phyloP scores from a whole-genome alignment of 2,797 vertebrate species.

The Myiotriccus ornatus region DNA sequence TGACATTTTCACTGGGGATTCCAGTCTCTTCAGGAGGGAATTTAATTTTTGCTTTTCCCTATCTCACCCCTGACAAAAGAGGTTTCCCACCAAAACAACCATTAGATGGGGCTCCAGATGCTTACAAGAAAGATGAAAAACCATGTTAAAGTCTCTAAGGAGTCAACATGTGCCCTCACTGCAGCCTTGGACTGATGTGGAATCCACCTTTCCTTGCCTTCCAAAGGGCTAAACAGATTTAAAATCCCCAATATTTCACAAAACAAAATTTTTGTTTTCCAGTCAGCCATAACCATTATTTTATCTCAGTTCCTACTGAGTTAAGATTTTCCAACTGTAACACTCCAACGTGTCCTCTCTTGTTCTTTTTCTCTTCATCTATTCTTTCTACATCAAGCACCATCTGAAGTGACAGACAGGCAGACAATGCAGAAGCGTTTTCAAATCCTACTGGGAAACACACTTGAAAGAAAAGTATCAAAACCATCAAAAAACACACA shows the following conservation, averaged over 20 bases:
- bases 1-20: not conserved
- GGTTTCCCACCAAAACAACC: not conserved
- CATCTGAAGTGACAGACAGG: slow-evolving; percentile 32
- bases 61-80: not conserved
- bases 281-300: not conserved
- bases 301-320: not conserved
- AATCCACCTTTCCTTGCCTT: not conserved
- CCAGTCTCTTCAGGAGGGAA: not conserved
- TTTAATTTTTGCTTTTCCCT: not conserved
- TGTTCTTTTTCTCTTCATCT: not conserved
- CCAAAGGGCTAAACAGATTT: not conserved
- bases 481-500: slow-evolving; percentile 36
- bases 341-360: not conserved
- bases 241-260: not conserved
- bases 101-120: not conserved
- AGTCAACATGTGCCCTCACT: not conserved
- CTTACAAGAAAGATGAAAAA: not conserved
- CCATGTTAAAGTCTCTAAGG: not conserved
- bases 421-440: slow-evolving; percentile 45
- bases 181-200: not conserved
- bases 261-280: not conserved
- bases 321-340: not conserved
- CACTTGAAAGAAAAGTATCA: slow-evolving; percentile 10
- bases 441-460: not conserved
- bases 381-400: not conserved